Conservation (phyloP, 2,888 invertebrate genomes). For the Caenorhabditis virilis region DNA sequence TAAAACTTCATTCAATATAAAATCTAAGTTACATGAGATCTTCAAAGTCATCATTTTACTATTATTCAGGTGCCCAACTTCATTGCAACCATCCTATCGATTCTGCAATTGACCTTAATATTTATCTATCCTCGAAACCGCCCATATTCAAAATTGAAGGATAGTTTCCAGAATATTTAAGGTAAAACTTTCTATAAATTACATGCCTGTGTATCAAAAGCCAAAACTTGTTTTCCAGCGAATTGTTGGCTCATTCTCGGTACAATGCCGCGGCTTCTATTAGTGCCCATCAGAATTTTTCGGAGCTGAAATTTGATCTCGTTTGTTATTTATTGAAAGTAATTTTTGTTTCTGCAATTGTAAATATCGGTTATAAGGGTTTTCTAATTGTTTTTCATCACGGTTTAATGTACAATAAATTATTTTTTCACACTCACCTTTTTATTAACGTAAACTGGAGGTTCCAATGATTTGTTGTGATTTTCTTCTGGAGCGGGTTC, state of each 20-base stretch:
- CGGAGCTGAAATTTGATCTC: slow-evolving; percentile 15
- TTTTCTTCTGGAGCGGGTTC: neutral
- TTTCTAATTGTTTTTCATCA: slow-evolving; percentile 12
- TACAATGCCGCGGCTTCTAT: neutral
- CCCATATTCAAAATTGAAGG: slow-evolving; percentile 1
- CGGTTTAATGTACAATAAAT: slow-evolving; percentile 3
- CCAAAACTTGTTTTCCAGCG: slow-evolving; percentile 2
- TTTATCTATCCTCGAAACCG: slow-evolving; percentile 75
- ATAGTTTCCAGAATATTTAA: neutral
- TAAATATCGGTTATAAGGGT: neutral
- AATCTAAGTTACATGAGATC: neutral
- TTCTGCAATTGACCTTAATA: slow-evolving; percentile 80
- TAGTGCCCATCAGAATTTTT: slow-evolving; percentile 21
- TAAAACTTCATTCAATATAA: neutral
- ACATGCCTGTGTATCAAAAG: slow-evolving; percentile 10
- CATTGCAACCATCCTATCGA: slow-evolving; percentile 79
- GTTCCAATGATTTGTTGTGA: neutral
- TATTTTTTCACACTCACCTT: neutral
- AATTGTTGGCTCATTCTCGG: slow-evolving; percentile 21
- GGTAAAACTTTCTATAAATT: neutral
- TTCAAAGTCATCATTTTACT: neutral
- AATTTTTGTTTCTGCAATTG: neutral
- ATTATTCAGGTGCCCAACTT: slow-evolving; percentile 79
- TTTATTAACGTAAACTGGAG: neutral
- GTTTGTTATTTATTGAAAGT: neutral